Percentiles rank a stretch among this genome's conserved stretches.
Evolutionary conservation across 37 sponge, comb jelly and placozoan genomes (phyloP).

Genomic region (Eunapius fragilis): DNA sequence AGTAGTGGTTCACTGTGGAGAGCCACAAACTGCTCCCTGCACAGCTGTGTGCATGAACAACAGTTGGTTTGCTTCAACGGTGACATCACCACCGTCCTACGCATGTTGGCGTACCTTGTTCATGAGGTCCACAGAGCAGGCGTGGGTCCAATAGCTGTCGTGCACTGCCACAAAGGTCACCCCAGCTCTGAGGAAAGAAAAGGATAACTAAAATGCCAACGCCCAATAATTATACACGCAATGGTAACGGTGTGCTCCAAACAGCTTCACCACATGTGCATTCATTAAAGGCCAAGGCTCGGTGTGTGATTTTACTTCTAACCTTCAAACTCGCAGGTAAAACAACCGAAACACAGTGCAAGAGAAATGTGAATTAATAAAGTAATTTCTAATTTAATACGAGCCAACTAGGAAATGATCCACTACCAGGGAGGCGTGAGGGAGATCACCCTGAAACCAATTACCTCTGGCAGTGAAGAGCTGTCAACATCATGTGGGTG

Average conservation of each 20-base stretch:
- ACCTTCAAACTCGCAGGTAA: too few relatives aligned
- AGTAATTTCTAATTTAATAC: too few relatives aligned
- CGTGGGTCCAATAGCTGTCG: conserved; percentile 97
- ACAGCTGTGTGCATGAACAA: conserved; percentile 46
- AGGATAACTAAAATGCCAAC: too few relatives aligned
- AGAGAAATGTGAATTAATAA: too few relatives aligned
- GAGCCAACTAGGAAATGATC: too few relatives aligned
- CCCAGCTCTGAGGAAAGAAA: conserved; percentile 57
- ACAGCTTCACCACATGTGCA: too few relatives aligned
- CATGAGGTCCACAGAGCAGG: conserved; percentile 82
- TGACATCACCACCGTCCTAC: background rate
- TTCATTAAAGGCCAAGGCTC: too few relatives aligned
- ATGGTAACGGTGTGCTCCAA: too few relatives aligned
- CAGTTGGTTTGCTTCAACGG: background rate
- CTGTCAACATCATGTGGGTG: conserved; percentile 99
- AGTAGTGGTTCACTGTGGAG: conserved; percentile 85
- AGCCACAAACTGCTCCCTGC: conserved; percentile 92
- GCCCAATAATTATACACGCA: too few relatives aligned
- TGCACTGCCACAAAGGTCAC: conserved; percentile 94
- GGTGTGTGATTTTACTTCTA: too few relatives aligned
- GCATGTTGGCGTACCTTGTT: conserved; percentile 54
- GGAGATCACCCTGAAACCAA: background rate
- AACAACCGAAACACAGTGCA: too few relatives aligned
- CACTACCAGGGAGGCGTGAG: too few relatives aligned
- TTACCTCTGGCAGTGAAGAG: conserved; percentile 87